A percentile compares a stretch with the other conserved stretches of the same genome.
Conservation (phyloP, 1,140 invertebrate species). For the Saccostrea cuccullata region DNA sequence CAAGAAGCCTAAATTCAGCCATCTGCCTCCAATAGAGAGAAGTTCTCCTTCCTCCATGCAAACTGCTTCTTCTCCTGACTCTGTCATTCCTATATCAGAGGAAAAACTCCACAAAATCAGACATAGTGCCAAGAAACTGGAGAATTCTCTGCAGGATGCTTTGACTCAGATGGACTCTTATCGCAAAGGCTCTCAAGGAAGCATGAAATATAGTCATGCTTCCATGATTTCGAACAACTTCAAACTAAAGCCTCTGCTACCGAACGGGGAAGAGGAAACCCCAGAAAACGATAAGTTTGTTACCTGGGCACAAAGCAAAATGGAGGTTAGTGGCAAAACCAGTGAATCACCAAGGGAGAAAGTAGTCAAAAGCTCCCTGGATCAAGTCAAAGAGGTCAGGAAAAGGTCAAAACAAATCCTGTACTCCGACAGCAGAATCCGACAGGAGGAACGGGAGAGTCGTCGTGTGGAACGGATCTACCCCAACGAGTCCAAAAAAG, state of each 20-base stretch:
- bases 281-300: constrained; percentile 47
- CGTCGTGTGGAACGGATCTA: constrained; percentile 8
- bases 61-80: constrained; percentile 26
- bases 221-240: constrained; percentile 46
- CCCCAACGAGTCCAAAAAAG: constrained; percentile 31
- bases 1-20: constrained; percentile 9
- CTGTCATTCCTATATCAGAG: constrained; percentile 65
- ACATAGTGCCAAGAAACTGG: constrained; percentile 70
- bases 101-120: constrained; percentile 68
- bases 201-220: constrained; percentile 49
- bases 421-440: background rate
- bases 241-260: constrained; percentile 17
- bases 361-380: constrained; percentile 32
- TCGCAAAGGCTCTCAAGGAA: constrained; percentile 56
- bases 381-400: constrained; percentile 50
- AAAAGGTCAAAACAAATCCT: constrained; percentile 42
- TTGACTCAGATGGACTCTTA: constrained; percentile 68
- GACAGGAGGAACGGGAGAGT: constrained; percentile 36
- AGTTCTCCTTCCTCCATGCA: constrained; percentile 21
- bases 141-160: constrained; percentile 71
- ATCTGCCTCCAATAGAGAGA: background rate
- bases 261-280: constrained; percentile 24
- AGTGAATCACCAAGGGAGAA: constrained; percentile 47
- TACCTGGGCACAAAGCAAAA: constrained; percentile 41
- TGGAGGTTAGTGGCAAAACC: constrained; percentile 56